Base-by-base conservation (phyloP, 1,140 invertebrate genomes). In the Anoplolepis gracilipes region DNA sequence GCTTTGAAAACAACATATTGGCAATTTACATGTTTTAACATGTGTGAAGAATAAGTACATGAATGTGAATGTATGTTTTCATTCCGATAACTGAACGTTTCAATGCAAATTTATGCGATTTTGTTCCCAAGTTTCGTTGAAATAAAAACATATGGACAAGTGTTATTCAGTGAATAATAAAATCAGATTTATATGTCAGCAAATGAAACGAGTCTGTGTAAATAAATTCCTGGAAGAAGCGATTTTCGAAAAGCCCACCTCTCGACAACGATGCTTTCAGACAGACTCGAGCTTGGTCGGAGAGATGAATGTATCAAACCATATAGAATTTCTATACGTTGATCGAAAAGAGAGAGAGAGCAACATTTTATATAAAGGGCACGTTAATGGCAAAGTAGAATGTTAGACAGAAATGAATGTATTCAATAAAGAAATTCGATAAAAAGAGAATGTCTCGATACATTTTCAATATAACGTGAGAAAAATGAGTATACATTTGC, bases 221-320 rank as follows among this genome's bases (percentile, higher is more conserved):
- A 88, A 88, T 87, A 82, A 72, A 82, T 72, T 72, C 5, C 19
- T 72, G 53, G 73, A 77, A 65, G 69, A 86, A 82, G 61, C 16
- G 53, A 84, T 36, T 77, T 85, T 78, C 59, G 72, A 88, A 84
- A 86, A 84, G 46, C 39, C 16, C 36, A 59, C 28, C 7, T 19
- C 36, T 69, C 55, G n/a, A 39, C 42, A 65, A 61, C 36, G 75
- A 39, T 72, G 69, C 69, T 81, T 87, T 81, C 53, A n/a, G n/a
- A 81, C 42, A 39, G 57, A 70, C 85, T 85, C 69, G 59, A 69
- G 33, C 75, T 42, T 16, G 53, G 61, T 86, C 70, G 76, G n/a
- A 86, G 77, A 82, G 55, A 82, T 64, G 84, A 72, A 75, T 67
- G 65, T 70, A 72, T 87, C 65, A 70, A 84, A 33, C 16, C n/a